These are phyloP conservation scores for Geopemphigus sp. DNA, from an alignment of 1,140 invertebrate genomes.

Conservation along the genomic window DNA sequence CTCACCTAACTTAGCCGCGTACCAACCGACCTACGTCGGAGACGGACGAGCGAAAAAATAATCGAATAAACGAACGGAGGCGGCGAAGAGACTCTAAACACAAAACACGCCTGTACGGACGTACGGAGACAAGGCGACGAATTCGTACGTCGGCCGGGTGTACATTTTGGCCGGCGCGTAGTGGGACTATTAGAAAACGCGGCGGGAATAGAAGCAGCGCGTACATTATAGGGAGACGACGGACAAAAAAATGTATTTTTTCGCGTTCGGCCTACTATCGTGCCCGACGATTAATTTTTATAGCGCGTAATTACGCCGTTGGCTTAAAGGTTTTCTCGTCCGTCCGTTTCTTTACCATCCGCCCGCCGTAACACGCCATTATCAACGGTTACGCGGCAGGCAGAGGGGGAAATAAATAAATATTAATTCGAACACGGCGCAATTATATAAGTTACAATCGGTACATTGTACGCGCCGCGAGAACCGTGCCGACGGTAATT, in stretches of 20 bases:
- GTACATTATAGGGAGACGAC: not conserved
- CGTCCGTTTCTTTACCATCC: not conserved
- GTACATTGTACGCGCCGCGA: not conserved
- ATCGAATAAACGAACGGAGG: no score
- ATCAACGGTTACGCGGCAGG: not conserved
- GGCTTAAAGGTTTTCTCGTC: constrained; percentile 25
- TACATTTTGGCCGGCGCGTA: no score
- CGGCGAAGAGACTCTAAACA: no score
- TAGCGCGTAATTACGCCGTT: constrained; percentile 31
- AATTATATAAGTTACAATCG: not conserved
- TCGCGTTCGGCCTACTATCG: not conserved
- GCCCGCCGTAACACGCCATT: not conserved
- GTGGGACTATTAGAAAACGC: no score
- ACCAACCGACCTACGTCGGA: no score
- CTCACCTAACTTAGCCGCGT: no score
- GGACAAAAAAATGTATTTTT: not conserved
- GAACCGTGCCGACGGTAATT: not conserved
- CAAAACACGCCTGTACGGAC: no score
- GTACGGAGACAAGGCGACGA: no score
- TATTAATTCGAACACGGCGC: constrained; percentile 1
- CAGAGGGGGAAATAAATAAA: not conserved
- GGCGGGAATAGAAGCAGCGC: no score
- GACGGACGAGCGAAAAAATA: no score
- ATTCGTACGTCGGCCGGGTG: no score
- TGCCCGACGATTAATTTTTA: constrained; percentile 34